phyloP scores from a whole-genome alignment of 2,888 invertebrate species.

The Lepidochrysops patricia region DNA sequence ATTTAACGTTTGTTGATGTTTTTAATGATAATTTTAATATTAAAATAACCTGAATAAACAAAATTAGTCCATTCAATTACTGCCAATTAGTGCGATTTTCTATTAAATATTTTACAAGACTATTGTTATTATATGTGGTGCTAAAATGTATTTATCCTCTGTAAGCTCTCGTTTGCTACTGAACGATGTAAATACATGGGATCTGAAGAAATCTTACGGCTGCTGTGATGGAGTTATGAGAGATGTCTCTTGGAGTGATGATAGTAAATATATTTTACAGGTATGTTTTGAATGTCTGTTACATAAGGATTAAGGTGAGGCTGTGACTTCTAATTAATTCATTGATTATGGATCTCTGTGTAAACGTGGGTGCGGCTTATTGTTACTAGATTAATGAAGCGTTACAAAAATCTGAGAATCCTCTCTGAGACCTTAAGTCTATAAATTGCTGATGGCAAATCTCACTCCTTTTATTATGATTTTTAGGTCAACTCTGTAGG shows the following conservation, averaged over 20 bases:
- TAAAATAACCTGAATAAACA: background rate
- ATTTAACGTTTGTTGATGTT: slow-evolving; percentile 27
- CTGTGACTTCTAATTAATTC: background rate
- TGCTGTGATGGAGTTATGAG: slow-evolving; percentile 57
- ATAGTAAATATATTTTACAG: slow-evolving; percentile 67
- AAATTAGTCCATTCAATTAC: background rate
- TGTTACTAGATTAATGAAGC: background rate
- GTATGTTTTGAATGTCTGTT: slow-evolving; percentile 30
- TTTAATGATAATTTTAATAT: background rate
- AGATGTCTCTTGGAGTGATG: slow-evolving; percentile 68
- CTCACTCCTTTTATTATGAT: slow-evolving; percentile 30
- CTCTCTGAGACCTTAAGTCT: too few relatives aligned
- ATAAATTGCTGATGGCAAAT: too few relatives aligned
- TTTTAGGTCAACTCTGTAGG: slow-evolving; percentile 61
- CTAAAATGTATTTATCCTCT: slow-evolving; percentile 71
- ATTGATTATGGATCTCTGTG: background rate
- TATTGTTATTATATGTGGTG: background rate
- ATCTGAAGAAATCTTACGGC: slow-evolving; percentile 66
- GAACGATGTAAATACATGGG: slow-evolving; percentile 70
- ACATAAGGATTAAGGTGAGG: slow-evolving; percentile 4
- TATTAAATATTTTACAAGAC: background rate
- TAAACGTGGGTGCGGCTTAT: background rate
- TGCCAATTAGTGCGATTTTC: background rate
- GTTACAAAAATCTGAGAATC: background rate
- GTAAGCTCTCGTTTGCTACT: slow-evolving; percentile 72